Conservation (phyloP, 1,140 invertebrate species). For the Prorops nasuta region DNA sequence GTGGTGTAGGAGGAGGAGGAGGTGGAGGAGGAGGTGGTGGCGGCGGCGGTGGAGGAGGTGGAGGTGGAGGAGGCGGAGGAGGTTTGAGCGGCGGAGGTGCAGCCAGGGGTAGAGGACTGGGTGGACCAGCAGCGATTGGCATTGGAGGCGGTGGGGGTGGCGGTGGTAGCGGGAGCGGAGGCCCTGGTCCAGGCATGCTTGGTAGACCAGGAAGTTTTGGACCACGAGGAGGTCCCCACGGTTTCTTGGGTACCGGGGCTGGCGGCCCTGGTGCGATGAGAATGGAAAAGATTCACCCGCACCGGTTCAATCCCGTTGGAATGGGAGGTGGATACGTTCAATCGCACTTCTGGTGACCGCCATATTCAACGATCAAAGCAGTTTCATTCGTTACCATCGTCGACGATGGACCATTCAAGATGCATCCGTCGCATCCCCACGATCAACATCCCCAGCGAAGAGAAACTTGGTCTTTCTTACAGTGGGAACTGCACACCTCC, state of each 20-base stretch:
- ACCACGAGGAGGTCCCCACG: constrained; percentile 40
- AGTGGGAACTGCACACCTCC: no score
- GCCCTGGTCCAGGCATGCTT: constrained; percentile 25
- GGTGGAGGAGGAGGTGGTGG: constrained; percentile 20
- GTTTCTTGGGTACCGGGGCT: constrained; percentile 36
- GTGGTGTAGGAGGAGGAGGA: no score
- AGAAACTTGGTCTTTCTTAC: no score
- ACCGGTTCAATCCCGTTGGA: constrained; percentile 53
- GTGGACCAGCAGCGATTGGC: constrained; percentile 22
- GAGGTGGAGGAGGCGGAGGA: constrained; percentile 24
- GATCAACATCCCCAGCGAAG: no score
- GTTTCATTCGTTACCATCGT: constrained; percentile 1
- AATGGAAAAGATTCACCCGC: constrained; percentile 55
- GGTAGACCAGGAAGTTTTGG: constrained; percentile 31
- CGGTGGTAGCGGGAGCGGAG: constrained; percentile 36
- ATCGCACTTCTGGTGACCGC: constrained; percentile 54
- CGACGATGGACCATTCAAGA: constrained; percentile 15
- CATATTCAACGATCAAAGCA: background rate
- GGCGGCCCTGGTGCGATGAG: constrained; percentile 53
- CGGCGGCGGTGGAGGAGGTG: constrained; percentile 27
- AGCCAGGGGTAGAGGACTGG: constrained; percentile 33
- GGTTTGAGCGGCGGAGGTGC: constrained; percentile 28
- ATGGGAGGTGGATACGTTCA: constrained; percentile 54
- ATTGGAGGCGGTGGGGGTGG: constrained; percentile 31
- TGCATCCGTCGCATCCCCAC: no score